Evolutionary conservation across 2,797 vertebrate genomes (phyloP).

Genomic region (Otolemur crassicaudatus): DNA sequence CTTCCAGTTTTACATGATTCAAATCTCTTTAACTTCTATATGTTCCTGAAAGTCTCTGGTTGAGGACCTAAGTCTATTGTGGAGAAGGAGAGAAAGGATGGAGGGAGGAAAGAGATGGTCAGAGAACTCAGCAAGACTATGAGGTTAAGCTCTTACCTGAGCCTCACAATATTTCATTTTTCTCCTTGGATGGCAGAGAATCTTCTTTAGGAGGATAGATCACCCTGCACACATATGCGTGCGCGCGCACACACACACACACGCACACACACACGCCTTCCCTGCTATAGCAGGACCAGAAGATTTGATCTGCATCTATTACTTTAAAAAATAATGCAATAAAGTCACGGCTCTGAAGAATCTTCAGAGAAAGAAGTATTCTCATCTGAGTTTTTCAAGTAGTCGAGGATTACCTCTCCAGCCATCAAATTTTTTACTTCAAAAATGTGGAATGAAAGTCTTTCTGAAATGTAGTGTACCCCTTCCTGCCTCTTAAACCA

Average conservation of each 20-base stretch:
- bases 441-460: constrained; percentile 10
- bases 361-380: not conserved
- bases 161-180: not conserved
- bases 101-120: not conserved
- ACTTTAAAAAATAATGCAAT: not conserved
- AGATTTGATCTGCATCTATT: not conserved
- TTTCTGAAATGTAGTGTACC: not conserved
- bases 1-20: not conserved
- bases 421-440: not conserved
- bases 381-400: not conserved
- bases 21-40: not conserved
- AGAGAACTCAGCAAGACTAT: not conserved
- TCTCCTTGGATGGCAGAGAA: not conserved
- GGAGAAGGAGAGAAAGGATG: not conserved
- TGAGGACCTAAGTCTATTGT: not conserved
- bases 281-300: not conserved
- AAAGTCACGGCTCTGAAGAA: not conserved
- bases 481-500: not conserved
- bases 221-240: not conserved
- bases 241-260: too few relatives aligned
- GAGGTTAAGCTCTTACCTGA: not conserved
- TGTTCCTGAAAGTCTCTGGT: not conserved
- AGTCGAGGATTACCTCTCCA: not conserved
- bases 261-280: not conserved
- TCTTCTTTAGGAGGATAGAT: not conserved